These are phyloP conservation scores for Allacma fusca DNA, from an alignment of 2,888 invertebrate genomes.

Conservation along the genomic window DNA sequence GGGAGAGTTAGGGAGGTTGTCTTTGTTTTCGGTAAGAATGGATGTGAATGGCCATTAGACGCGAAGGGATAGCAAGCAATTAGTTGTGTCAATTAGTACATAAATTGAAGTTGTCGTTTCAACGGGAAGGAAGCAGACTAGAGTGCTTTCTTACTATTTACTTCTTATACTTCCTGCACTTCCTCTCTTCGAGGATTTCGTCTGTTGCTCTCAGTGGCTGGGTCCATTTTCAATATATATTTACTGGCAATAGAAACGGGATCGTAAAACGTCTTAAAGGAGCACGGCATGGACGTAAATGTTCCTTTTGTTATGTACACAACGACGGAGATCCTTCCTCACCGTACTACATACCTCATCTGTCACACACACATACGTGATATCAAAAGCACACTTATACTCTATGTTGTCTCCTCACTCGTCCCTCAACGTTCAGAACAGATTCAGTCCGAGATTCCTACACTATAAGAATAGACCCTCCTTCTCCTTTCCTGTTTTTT, in stretches of 20 bases:
- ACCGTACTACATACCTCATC: neutral
- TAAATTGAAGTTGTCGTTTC: slow-evolving; percentile 44
- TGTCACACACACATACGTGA: neutral
- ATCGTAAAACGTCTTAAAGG: neutral
- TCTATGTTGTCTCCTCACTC: too few species aligned
- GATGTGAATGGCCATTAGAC: slow-evolving; percentile 38
- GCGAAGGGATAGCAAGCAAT: slow-evolving; percentile 41
- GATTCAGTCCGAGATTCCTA: too few species aligned
- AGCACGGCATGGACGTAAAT: slow-evolving; percentile 1
- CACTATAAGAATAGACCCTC: slow-evolving; percentile 18
- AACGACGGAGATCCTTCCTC: neutral
- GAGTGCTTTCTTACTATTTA: slow-evolving; percentile 26
- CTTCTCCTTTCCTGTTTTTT: too few species aligned
- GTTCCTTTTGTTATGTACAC: slow-evolving; percentile 20
- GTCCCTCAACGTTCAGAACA: too few species aligned
- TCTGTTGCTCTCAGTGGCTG: neutral
- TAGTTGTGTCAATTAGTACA: slow-evolving; percentile 45
- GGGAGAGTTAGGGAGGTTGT: slow-evolving; percentile 16
- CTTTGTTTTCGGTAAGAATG: slow-evolving; percentile 31
- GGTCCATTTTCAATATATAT: neutral
- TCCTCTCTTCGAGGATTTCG: slow-evolving; percentile 22
- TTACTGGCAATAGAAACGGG: neutral
- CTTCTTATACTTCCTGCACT: neutral
- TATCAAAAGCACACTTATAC: too few species aligned
- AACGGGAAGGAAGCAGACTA: slow-evolving; percentile 25